These are phyloP conservation scores for Rhinoraja longicauda DNA, from an alignment of 2,797 vertebrate species.

Conservation along the genomic window DNA sequence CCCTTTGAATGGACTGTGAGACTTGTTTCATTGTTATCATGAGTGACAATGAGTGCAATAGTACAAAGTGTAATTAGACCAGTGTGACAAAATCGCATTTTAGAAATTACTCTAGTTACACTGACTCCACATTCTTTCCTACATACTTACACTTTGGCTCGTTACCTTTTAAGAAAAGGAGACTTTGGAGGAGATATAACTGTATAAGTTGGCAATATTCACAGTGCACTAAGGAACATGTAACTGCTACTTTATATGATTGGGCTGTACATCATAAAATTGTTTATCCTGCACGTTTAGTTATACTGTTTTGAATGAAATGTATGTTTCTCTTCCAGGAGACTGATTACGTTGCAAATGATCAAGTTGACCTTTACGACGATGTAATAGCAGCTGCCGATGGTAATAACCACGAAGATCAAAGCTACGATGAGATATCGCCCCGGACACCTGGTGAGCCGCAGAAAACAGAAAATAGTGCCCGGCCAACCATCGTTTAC, in stretches of 20 bases:
- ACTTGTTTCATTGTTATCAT: not conserved
- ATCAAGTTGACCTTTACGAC: conserved; percentile 87
- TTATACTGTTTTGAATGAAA: not conserved
- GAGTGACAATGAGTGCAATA: not conserved
- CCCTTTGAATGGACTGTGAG: not conserved
- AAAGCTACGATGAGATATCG: conserved; percentile 20
- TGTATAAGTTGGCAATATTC: not conserved
- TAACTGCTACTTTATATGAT: not conserved
- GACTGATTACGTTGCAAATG: conserved; percentile 44
- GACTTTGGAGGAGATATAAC: not conserved
- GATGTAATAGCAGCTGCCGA: conserved; percentile 73
- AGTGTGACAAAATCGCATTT: not conserved
- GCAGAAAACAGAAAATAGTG: conserved; percentile 54
- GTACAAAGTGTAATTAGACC: not conserved
- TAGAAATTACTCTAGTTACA: not conserved
- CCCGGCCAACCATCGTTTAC: conserved; percentile 59
- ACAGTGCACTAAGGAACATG: not conserved
- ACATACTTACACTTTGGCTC: not conserved
- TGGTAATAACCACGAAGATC: conserved; percentile 24
- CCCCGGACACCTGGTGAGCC: conserved; percentile 43
- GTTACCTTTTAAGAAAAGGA: too few relatives aligned
- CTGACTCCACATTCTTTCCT: not conserved
- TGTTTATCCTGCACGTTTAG: not conserved
- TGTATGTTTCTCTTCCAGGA: conserved; percentile 26
- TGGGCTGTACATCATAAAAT: not conserved